Evolutionary conservation across 30 jellyfish, hydroid and myxozoan genomes (phyloP).

Genomic region (Hydractinia symbiolongicarpus): DNA sequence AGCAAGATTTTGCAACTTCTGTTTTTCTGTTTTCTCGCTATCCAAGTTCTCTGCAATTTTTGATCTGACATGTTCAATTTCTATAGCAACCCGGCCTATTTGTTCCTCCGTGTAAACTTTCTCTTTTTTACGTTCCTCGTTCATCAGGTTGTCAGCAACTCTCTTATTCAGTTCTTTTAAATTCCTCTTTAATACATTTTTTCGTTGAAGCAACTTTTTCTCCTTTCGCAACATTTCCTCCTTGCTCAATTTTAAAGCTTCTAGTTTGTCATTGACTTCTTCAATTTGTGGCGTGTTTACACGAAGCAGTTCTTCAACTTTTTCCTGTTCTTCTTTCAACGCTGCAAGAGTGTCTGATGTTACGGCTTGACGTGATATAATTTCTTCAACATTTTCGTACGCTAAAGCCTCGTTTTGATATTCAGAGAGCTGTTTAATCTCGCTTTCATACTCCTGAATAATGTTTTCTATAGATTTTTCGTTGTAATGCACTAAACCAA

Average conservation of each 20-base stretch:
- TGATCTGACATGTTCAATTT: conserved; percentile 8
- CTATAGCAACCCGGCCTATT: not conserved
- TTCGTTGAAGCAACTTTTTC: not conserved
- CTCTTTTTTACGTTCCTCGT: conserved; percentile 13
- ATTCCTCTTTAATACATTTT: not conserved
- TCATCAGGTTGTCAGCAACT: conserved; percentile 16
- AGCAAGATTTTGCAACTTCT: not conserved
- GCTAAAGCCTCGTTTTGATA: not conserved
- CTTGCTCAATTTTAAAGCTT: not conserved
- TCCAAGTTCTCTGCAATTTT: not conserved
- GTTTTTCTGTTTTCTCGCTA: not conserved
- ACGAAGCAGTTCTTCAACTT: conserved; percentile 2
- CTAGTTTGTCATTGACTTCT: conserved; percentile 3
- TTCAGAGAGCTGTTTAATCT: conserved; percentile 1
- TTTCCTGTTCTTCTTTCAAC: not conserved
- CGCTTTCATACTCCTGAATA: conserved; percentile 24
- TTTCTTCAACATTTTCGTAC: not conserved
- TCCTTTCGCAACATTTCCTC: conserved; percentile 7
- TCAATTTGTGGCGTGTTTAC: not conserved
- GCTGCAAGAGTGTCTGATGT: conserved; percentile 5
- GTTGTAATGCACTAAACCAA: conserved; percentile 21
- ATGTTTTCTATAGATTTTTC: conserved; percentile 24
- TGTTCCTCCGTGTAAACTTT: not conserved
- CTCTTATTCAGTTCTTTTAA: conserved; percentile 4
- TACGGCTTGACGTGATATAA: not conserved